Percentiles rank a stretch among this genome's conserved stretches.
phyloP scores from a whole-genome alignment of 2,113 vertebrate species.

The Grus americana region DNA sequence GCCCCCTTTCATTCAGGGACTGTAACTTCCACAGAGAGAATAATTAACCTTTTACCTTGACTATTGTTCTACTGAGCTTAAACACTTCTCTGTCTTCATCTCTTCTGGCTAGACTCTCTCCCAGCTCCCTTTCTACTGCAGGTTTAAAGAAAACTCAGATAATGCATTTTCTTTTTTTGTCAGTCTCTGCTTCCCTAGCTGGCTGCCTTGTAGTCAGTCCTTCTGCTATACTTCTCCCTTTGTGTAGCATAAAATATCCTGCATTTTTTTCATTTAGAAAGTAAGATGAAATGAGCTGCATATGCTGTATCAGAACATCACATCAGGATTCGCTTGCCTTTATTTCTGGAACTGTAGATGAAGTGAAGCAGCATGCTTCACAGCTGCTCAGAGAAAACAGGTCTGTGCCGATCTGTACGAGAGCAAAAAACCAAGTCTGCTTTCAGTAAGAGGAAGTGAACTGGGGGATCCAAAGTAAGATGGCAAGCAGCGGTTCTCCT shows the following conservation, averaged over 20 bases:
- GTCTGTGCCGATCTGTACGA: background rate
- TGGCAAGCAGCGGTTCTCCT: background rate
- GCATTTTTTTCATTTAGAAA: background rate
- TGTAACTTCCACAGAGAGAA: background rate
- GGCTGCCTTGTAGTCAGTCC: background rate
- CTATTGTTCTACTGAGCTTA: background rate
- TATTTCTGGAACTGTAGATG: background rate
- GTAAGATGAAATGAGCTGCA: background rate
- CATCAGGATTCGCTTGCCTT: background rate
- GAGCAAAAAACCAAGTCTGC: background rate
- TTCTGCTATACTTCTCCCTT: background rate
- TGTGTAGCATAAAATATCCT: background rate
- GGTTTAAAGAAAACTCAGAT: slow-evolving; percentile 15
- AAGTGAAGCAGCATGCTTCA: slow-evolving; percentile 11
- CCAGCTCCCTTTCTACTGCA: background rate
- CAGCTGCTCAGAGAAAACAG: background rate
- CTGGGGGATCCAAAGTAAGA: background rate
- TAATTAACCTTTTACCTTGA: slow-evolving; percentile 30
- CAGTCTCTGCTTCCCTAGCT: background rate
- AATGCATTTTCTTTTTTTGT: background rate
- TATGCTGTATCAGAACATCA: background rate
- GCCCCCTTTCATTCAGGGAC: background rate
- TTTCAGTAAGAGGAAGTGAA: background rate
- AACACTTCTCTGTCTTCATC: background rate
- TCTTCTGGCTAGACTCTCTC: background rate